Evolutionary conservation across 1,140 invertebrate genomes (phyloP).

Genomic region (Oncopeltus fasciatus): DNA sequence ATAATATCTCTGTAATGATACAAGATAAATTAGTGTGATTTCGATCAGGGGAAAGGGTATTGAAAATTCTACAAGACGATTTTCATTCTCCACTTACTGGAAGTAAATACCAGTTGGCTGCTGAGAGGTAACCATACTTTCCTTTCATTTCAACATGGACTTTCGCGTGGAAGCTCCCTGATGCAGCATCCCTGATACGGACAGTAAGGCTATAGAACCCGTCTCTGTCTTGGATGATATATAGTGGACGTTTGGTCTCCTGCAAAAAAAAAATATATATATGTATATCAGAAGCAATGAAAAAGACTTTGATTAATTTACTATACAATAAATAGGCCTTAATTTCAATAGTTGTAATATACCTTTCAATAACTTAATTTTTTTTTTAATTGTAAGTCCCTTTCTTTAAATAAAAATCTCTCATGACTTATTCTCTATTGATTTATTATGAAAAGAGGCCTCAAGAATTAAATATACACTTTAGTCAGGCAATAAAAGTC

Average conservation of each 20-base stretch:
- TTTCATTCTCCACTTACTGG: too few relatives aligned
- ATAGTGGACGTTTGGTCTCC: background rate
- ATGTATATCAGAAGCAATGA: background rate
- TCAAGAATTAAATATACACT: too few relatives aligned
- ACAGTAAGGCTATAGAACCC: constrained; percentile 40
- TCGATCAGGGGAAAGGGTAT: too few relatives aligned
- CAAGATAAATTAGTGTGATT: too few relatives aligned
- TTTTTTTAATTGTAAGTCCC: background rate
- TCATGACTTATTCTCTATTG: background rate
- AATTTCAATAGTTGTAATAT: background rate
- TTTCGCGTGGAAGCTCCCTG: constrained; percentile 31
- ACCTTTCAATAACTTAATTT: background rate
- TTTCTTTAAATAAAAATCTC: background rate
- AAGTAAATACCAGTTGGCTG: constrained; percentile 55
- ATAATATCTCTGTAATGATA: too few relatives aligned
- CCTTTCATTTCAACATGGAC: constrained; percentile 49
- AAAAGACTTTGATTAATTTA: background rate
- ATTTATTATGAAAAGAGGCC: background rate
- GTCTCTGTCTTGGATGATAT: constrained; percentile 28
- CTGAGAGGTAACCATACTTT: constrained; percentile 54
- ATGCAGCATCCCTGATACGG: constrained; percentile 23
- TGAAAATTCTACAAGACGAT: too few relatives aligned
- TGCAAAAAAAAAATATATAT: background rate
- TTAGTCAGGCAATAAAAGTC: too few relatives aligned
- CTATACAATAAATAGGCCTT: background rate